Base-by-base conservation (phyloP, 2,797 vertebrate genomes). In the Oreochromis mossambicus region DNA sequence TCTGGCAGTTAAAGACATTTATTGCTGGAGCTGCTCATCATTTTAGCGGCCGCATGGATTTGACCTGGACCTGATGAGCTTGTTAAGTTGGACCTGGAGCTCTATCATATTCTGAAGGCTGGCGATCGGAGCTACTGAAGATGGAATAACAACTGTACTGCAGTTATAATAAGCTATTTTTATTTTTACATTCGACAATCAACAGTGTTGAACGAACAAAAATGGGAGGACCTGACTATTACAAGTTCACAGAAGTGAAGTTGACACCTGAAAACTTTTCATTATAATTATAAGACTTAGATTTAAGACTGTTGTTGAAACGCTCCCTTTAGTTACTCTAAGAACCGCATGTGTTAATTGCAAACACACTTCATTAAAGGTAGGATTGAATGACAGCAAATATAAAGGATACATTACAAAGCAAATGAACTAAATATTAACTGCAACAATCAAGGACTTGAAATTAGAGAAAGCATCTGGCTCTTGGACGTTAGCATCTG, bases 21-120 rank as follows among this genome's bases (percentile, higher is more conserved):
- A 70, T 34, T 58, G 29, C 52, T 36, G 46, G 43, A 88, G 19
- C 6, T 34, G 80, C 79, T 79, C 19, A 55, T 82, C 77, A 55
- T 73, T 56, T 52, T 73, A 73, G 32, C 15, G 81, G 61, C 34
- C 78, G 5, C 73, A 70, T 84, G 80, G 26, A 66, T 88, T 56
- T 85, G 79, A 91, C 78, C 85, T 54, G 19, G 75, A 82, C 79
- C 81, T 32, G 79, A 80, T 79, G 83, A 85, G 83, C 83, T 89
- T 17, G 24, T 88, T 88, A 82, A 73, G 26, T 29, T 36, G 75
- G 76, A 82, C 82, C 78, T 19, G 21, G 46, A 82, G 77, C 75
- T 46, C 58, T 13, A 81, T 61, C 48, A 17, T 43, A 48, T 43
- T 61, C 46, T 56, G 46, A 61, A 36, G 80, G 36, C 9, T 17